Evolutionary conservation across 2,113 vertebrate species (phyloP).

Genomic region (Pterophyllum scalare): DNA sequence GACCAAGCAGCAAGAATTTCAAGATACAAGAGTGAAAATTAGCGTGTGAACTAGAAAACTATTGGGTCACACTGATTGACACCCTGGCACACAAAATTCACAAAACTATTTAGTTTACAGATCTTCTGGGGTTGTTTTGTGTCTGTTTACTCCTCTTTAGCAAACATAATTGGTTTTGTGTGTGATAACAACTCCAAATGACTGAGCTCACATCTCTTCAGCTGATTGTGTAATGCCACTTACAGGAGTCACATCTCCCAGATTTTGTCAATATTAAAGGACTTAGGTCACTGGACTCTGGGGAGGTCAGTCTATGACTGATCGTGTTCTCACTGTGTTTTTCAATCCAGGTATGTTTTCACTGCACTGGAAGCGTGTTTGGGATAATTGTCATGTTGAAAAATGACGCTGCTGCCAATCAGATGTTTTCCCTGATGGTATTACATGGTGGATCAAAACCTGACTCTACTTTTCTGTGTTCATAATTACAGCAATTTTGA

Average conservation of each 20-base stretch:
- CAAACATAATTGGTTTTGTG: neutral
- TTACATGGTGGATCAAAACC: too few relatives aligned
- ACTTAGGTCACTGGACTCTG: neutral
- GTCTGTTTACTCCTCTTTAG: neutral
- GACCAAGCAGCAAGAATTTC: too few relatives aligned
- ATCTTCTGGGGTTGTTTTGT: neutral
- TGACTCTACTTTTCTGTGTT: too few relatives aligned
- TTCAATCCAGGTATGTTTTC: too few relatives aligned
- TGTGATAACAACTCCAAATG: neutral
- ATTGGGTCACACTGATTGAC: neutral
- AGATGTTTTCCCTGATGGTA: too few relatives aligned
- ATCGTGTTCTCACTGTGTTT: too few relatives aligned
- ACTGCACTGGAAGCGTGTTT: too few relatives aligned
- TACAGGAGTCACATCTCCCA: neutral
- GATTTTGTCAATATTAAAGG: neutral
- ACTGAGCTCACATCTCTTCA: neutral
- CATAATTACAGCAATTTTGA: too few relatives aligned
- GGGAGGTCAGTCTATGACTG: too few relatives aligned
- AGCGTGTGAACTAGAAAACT: neutral
- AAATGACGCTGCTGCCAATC: too few relatives aligned
- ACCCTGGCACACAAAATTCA: neutral
- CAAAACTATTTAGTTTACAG: neutral
- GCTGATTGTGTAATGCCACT: neutral
- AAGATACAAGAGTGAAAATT: neutral
- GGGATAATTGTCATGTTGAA: too few relatives aligned